These are phyloP conservation scores for Rhopalosiphum maidis DNA, from an alignment of 1,140 invertebrate genomes.

Conservation along the genomic window DNA sequence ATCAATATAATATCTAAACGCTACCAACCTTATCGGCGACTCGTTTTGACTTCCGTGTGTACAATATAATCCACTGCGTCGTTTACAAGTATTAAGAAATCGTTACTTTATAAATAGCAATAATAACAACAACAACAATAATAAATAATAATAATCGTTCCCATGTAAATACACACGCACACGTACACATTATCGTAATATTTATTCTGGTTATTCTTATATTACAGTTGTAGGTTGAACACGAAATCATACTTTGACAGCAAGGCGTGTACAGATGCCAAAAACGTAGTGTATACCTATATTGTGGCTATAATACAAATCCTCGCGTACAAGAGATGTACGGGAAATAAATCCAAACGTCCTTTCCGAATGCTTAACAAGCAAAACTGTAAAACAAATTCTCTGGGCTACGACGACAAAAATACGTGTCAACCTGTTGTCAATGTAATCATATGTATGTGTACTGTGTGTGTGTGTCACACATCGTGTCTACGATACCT, in stretches of 20 bases:
- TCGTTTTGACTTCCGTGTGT: background rate
- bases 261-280: background rate
- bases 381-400: background rate
- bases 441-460: background rate
- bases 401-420: background rate
- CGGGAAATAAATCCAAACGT: conserved; percentile 9
- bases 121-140: background rate
- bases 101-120: background rate
- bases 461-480: background rate
- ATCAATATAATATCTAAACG: background rate
- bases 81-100: background rate
- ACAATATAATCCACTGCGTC: background rate
- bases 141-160: background rate
- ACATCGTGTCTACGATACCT: background rate
- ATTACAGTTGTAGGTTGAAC: background rate
- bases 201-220: background rate
- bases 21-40: background rate
- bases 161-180: background rate
- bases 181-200: background rate
- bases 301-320: no score
- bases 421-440: background rate
- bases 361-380: background rate
- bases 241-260: background rate
- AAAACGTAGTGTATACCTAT: background rate
- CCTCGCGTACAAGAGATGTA: background rate